phyloP scores from a whole-genome alignment of 2,888 invertebrate species.

The Chironomus tentans region DNA sequence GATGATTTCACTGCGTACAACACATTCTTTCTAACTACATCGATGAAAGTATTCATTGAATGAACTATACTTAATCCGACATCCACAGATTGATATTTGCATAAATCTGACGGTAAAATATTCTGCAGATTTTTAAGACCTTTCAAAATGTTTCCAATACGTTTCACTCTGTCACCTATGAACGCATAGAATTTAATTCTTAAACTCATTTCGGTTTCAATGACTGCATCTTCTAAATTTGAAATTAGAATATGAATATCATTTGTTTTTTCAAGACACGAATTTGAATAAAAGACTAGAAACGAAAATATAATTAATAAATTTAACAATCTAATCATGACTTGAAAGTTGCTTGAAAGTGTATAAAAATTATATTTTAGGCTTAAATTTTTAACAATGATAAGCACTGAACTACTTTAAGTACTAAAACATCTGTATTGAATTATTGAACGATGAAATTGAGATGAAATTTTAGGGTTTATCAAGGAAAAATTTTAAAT shows the following conservation, averaged over 20 bases:
- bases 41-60: not conserved
- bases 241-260: not conserved
- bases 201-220: not conserved
- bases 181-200: not conserved
- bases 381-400: too few relatives aligned
- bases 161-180: not conserved
- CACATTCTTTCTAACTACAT: not conserved
- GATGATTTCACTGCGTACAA: not conserved
- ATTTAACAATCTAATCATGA: too few relatives aligned
- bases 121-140: not conserved
- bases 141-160: not conserved
- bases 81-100: not conserved
- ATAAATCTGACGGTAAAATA: not conserved
- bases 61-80: not conserved
- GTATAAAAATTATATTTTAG: too few relatives aligned
- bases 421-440: too few relatives aligned
- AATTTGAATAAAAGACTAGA: too few relatives aligned
- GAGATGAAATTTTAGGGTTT: too few relatives aligned
- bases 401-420: too few relatives aligned
- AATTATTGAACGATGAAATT: too few relatives aligned
- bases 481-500: too few relatives aligned
- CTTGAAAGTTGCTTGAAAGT: too few relatives aligned
- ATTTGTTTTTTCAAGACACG: not conserved
- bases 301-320: too few relatives aligned
- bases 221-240: not conserved